Evolutionary conservation across 2,888 invertebrate genomes (phyloP).

Genomic region (Chaitophorus viminalis): DNA sequence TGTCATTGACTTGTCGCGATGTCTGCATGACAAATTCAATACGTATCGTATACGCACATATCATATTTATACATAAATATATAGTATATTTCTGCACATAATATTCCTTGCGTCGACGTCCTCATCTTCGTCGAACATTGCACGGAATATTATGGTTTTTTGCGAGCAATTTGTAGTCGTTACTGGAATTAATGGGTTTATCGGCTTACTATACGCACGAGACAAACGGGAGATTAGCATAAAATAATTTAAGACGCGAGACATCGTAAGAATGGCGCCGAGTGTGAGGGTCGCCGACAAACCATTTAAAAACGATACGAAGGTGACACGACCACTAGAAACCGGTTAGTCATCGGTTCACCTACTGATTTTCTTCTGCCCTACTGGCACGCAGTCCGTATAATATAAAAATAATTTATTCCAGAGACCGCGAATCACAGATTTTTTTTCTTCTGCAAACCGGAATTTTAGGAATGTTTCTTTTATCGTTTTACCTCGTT

Average conservation of each 20-base stretch:
- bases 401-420: neutral
- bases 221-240: neutral
- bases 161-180: neutral
- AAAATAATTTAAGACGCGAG: neutral
- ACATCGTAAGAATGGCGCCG: neutral
- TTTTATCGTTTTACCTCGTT: too few relatives aligned
- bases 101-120: neutral
- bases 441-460: neutral
- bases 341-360: slow-evolving; percentile 49
- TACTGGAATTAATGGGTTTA: neutral
- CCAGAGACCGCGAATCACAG: neutral
- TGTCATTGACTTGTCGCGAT: slow-evolving; percentile 41
- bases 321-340: slow-evolving; percentile 3
- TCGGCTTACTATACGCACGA: neutral
- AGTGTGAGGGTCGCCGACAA: neutral
- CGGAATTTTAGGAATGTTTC: slow-evolving; percentile 40
- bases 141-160: neutral
- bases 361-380: slow-evolving; percentile 39
- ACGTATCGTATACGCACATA: neutral
- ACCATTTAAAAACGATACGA: neutral
- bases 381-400: slow-evolving; percentile 30
- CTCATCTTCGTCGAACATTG: neutral
- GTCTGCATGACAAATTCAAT: slow-evolving; percentile 6
- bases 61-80: neutral
- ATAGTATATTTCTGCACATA: neutral